Base-by-base conservation (phyloP, 2,113 vertebrate species). In the Lophotis ruficrista region DNA sequence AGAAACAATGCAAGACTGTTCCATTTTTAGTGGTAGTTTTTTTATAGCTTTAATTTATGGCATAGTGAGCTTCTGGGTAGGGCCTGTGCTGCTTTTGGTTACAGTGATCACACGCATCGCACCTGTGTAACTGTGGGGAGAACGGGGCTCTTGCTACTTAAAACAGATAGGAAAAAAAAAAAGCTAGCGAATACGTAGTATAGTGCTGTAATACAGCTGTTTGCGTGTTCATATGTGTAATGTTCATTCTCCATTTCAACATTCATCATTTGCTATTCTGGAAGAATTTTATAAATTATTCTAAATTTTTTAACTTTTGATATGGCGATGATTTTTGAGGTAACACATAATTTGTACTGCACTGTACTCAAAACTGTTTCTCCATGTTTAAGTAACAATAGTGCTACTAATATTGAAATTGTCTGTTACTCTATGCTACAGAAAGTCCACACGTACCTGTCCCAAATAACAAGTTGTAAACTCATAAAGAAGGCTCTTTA, bases 261-360 rank as follows among this genome's bases (percentile, higher is more conserved):
- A 77, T 28, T 58, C 68, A 62, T 56, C 33, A 69, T 87, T 93
- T 96, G 80, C 66, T 95, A 41, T 93, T 91, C 69, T 79, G 65
- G 57, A 95, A 91, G 53, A 47, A 13, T 97, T 98, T 95, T 92
- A 89, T 97, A 95, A 87, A 83, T 65, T 51, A 81, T 64, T 92
- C 79, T 94, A 79, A 78, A 66, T 96, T 97, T 98, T 98, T 86
- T 80, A 97, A 95, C 94, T 97, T 98, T 98, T 97, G 80, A 96
- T 98, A 98, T 83, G 95, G 65, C 25, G 31, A 78, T 93, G 91
- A 54, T 83, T 97, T 98, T 96, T 58, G 75, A 95, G 90, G 72
- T 79, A 91, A 91, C 85, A 85, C 13, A 66, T 93, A 51, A 84
- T 96, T 97, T 97, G 83, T 97, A 97, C 88, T 95, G 84, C 75